These are phyloP conservation scores for Amphipyra berbera DNA, from an alignment of 2,888 invertebrate genomes.

Conservation along the genomic window DNA sequence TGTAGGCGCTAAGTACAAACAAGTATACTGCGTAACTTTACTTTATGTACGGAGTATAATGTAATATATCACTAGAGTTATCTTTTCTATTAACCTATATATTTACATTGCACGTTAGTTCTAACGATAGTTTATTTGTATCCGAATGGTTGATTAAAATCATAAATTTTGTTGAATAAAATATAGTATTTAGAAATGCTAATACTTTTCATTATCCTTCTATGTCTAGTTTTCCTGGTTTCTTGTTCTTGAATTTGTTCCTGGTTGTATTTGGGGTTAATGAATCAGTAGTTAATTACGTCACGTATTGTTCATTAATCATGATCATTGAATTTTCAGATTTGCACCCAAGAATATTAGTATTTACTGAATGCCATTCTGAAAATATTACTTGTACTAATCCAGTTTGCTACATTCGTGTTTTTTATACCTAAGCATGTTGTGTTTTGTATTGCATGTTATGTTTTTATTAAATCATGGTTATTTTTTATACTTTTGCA, in stretches of 20 bases:
- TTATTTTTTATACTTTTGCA: conserved; percentile 47
- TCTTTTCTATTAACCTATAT: conserved; percentile 57
- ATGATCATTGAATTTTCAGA: conserved; percentile 75
- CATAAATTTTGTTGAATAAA: conserved; percentile 67
- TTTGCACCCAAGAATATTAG: conserved; percentile 88
- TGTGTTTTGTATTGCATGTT: conserved; percentile 53
- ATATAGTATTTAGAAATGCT: conserved; percentile 62
- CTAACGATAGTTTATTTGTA: conserved; percentile 61
- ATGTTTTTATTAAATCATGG: conserved; percentile 44
- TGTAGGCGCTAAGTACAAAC: conserved; percentile 73
- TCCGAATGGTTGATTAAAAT: conserved; percentile 50
- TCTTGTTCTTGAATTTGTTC: conserved; percentile 33
- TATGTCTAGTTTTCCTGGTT: conserved; percentile 40
- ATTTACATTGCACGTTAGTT: conserved; percentile 64
- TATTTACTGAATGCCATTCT: conserved; percentile 75
- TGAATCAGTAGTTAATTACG: conserved; percentile 16
- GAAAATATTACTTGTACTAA: conserved; percentile 48
- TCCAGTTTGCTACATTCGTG: conserved; percentile 39
- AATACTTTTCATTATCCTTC: conserved; percentile 59
- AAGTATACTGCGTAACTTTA: conserved; percentile 59
- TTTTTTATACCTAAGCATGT: conserved; percentile 54
- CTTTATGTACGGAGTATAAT: conserved; percentile 62
- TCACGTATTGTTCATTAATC: conserved; percentile 39
- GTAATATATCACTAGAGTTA: conserved; percentile 60
- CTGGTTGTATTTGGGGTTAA: conserved; percentile 18